Percentiles rank a stretch among this genome's conserved stretches.
phyloP scores from a whole-genome alignment of 2,888 invertebrate genomes.

The Drosophila tripunctata region DNA sequence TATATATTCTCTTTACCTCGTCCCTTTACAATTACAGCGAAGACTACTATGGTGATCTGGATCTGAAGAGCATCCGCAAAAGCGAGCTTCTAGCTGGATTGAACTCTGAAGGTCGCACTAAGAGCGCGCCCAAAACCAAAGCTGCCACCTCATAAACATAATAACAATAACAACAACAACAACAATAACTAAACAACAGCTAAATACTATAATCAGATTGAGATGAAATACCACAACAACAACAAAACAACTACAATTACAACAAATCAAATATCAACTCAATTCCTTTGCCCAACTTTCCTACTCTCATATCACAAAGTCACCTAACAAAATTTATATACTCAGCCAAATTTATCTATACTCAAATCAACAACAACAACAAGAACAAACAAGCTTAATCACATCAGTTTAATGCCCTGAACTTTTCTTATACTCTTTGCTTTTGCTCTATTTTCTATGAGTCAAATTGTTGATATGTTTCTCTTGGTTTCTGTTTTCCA shows the following conservation, averaged over 20 bases:
- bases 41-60: constrained; percentile 98
- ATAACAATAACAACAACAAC: constrained; percentile 52
- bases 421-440: constrained; percentile 21
- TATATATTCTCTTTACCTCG: constrained; percentile 75
- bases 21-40: constrained; percentile 89
- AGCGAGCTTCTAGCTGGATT: constrained; percentile 94
- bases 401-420: constrained; percentile 29
- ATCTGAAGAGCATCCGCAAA: constrained; percentile 97
- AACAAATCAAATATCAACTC: constrained; percentile 65
- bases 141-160: constrained; percentile 79
- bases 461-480: constrained; percentile 56
- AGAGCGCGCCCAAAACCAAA: constrained; percentile 85
- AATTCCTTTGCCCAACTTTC: constrained; percentile 54
- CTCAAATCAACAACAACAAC: constrained; percentile 53
- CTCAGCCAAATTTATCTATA: constrained; percentile 32
- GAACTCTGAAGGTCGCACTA: constrained; percentile 82
- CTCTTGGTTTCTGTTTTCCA: constrained; percentile 44
- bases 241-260: constrained; percentile 37
- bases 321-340: constrained; percentile 48
- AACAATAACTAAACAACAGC: constrained; percentile 41
- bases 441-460: constrained; percentile 36
- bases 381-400: too few relatives aligned
- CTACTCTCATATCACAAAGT: constrained; percentile 57
- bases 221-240: constrained; percentile 38
- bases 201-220: constrained; percentile 45